phyloP scores from a whole-genome alignment of 1,140 invertebrate genomes.

The Drosophila tani region DNA sequence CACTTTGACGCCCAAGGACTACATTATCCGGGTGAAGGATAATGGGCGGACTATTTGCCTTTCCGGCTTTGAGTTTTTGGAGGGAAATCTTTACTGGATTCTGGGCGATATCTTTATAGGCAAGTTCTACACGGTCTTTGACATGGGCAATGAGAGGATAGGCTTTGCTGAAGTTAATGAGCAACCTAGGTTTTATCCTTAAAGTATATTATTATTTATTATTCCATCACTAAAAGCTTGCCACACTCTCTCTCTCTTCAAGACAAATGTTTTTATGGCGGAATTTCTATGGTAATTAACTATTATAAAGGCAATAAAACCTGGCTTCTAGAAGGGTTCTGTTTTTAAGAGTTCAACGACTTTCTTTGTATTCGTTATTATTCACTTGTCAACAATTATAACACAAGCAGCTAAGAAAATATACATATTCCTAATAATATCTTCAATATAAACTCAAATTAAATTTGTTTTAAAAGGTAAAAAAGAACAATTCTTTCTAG shows the following conservation, averaged over 20 bases:
- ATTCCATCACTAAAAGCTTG: no score
- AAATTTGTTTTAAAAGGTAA: neutral
- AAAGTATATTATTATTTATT: no score
- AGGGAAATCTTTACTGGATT: constrained; percentile 95
- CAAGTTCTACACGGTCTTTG: constrained; percentile 97
- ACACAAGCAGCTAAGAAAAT: no score
- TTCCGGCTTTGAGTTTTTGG: constrained; percentile 86
- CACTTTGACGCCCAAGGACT: constrained; percentile 92
- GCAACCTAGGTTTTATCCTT: neutral
- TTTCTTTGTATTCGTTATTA: no score
- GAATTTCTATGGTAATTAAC: no score
- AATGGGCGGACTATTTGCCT: constrained; percentile 89
- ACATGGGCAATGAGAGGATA: constrained; percentile 94
- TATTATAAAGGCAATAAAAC: no score
- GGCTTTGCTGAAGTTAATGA: constrained; percentile 91
- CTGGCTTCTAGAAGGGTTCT: neutral
- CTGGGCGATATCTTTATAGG: constrained; percentile 99
- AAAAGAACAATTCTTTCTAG: no score
- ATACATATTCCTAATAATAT: no score
- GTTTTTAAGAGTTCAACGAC: neutral
- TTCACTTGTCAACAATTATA: no score
- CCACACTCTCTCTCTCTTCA: no score
- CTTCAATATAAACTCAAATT: neutral
- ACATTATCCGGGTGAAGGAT: constrained; percentile 94
- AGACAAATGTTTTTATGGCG: no score